Percentiles rank a stretch among this genome's conserved stretches.
Evolutionary conservation across 2,797 vertebrate genomes (phyloP).

Genomic region (Monodelphis domestica): DNA sequence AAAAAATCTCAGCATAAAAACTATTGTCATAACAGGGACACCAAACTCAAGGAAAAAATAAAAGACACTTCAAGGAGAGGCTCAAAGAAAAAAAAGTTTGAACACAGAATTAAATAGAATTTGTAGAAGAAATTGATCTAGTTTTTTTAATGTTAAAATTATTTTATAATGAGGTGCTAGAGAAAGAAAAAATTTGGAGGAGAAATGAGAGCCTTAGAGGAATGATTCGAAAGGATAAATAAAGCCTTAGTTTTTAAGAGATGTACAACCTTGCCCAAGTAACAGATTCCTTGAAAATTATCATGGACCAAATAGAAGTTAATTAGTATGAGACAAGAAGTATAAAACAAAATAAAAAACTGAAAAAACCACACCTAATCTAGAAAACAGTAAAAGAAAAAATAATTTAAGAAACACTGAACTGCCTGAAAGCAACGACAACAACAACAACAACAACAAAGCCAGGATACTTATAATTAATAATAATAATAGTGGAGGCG

Average conservation of each 20-base stretch:
- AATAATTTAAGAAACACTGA: neutral
- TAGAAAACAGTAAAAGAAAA: neutral
- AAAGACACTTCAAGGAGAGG: neutral
- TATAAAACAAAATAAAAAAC: neutral
- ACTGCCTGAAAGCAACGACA: neutral
- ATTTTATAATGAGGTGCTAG: neutral
- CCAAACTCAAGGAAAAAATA: neutral
- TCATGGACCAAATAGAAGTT: neutral
- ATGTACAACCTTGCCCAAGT: neutral
- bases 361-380: neutral
- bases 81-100: neutral
- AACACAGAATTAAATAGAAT: neutral
- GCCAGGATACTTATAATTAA: neutral
- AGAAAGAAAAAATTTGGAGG: neutral
- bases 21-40: neutral
- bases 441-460: neutral
- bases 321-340: neutral
- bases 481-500: neutral
- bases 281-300: neutral
- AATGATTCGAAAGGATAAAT: neutral
- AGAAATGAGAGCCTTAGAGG: neutral
- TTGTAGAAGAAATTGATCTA: neutral
- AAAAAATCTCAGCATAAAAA: neutral
- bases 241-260: neutral
- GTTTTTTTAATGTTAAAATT: neutral